Evolutionary conservation across 1,140 invertebrate genomes (phyloP).

Genomic region (Lasaia peninsularis): DNA sequence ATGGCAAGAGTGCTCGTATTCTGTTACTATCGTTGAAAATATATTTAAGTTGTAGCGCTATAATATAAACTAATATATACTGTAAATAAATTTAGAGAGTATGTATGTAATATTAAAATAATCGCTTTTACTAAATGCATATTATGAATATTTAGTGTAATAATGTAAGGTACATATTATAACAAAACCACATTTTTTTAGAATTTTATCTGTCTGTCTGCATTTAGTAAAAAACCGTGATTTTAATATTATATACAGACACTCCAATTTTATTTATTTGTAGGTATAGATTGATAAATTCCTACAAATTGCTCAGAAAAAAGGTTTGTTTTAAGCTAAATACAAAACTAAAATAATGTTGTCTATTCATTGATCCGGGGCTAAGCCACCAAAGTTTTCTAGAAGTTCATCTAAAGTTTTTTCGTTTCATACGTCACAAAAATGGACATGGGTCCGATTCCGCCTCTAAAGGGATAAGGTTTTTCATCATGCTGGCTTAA

Average conservation of each 20-base stretch:
- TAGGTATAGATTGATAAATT: too few relatives aligned
- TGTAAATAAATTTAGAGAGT: too few relatives aligned
- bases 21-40: neutral
- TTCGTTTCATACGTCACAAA: neutral
- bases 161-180: too few relatives aligned
- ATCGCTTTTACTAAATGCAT: too few relatives aligned
- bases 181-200: too few relatives aligned
- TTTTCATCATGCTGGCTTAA: neutral
- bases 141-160: too few relatives aligned
- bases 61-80: too few relatives aligned
- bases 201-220: too few relatives aligned
- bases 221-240: too few relatives aligned
- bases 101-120: too few relatives aligned
- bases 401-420: slow-evolving; percentile 2
- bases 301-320: neutral
- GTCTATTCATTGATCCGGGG: neutral
- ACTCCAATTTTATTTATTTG: too few relatives aligned
- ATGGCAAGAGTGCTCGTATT: neutral
- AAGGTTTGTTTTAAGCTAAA: neutral
- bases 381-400: neutral
- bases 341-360: neutral
- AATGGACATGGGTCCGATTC: neutral
- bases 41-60: neutral
- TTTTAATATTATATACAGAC: too few relatives aligned
- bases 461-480: neutral